These are phyloP conservation scores for Sepiola atlantica DNA, from an alignment of 2,888 invertebrate genomes.

Conservation along the genomic window DNA sequence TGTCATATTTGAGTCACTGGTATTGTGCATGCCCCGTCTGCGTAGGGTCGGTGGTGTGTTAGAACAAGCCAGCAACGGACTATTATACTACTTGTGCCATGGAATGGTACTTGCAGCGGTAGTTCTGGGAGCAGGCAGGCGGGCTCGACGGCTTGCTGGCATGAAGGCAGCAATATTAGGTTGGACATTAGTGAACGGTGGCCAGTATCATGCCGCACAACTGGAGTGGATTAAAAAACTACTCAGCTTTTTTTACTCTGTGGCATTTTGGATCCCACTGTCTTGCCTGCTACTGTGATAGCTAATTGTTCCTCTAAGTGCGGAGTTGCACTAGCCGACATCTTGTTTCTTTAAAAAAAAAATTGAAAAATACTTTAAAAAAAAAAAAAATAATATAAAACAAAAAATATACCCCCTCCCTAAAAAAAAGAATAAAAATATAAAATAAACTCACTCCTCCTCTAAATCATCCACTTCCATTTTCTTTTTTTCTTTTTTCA, in stretches of 20 bases:
- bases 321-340: conserved; percentile 32
- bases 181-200: conserved; percentile 32
- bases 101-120: conserved; percentile 1
- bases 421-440: neutral
- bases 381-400: neutral
- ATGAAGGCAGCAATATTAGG: conserved; percentile 22
- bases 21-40: conserved; percentile 32
- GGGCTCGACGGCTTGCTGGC: neutral
- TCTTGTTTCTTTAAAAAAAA: neutral
- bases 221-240: neutral
- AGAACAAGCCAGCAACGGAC: conserved; percentile 21
- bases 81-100: conserved; percentile 23
- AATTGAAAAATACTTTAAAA: neutral
- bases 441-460: neutral
- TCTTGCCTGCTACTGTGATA: conserved; percentile 22
- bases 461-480: neutral
- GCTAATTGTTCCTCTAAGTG: neutral
- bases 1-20: conserved; percentile 32
- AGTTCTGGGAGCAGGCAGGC: conserved; percentile 32
- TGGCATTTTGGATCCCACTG: neutral
- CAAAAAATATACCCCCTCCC: neutral
- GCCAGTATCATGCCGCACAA: neutral
- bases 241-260: neutral
- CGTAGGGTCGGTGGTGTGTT: conserved; percentile 32
- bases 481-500: neutral